Conservation (phyloP, 2,888 invertebrate genomes). For the Calliopum simillimum region DNA sequence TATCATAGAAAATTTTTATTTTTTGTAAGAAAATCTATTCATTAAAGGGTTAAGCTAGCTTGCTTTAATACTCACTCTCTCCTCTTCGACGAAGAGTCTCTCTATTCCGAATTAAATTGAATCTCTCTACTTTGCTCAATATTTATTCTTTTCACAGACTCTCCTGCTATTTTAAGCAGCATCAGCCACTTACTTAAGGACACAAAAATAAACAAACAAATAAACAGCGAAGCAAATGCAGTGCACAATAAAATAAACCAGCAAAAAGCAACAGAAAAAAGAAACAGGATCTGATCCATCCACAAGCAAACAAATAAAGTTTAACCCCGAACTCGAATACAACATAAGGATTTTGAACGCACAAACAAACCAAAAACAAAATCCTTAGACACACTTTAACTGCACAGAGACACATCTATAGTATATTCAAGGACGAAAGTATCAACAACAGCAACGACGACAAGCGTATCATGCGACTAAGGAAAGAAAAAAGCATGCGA, state of each 20-base stretch:
- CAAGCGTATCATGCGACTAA: slow-evolving; percentile 15
- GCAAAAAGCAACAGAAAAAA: slow-evolving; percentile 53
- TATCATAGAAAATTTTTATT: too few species aligned
- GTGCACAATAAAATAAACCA: slow-evolving; percentile 51
- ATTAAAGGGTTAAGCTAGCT: background rate
- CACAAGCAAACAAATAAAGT: slow-evolving; percentile 56
- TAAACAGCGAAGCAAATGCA: slow-evolving; percentile 23
- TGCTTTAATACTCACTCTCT: background rate
- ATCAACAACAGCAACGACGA: slow-evolving; percentile 7
- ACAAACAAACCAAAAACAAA: slow-evolving; percentile 27
- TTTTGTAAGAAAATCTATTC: too few species aligned
- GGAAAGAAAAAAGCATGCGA: too few species aligned
- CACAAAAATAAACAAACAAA: slow-evolving; percentile 34
- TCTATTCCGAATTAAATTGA: too few species aligned
- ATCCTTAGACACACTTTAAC: slow-evolving; percentile 22
- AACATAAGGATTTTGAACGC: slow-evolving; percentile 35
- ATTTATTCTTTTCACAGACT: background rate
- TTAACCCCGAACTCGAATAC: slow-evolving; percentile 46
- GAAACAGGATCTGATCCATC: slow-evolving; percentile 43
- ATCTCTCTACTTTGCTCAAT: too few species aligned
- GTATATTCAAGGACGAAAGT: background rate
- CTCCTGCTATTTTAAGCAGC: slow-evolving; percentile 2
- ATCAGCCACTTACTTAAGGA: slow-evolving; percentile 35
- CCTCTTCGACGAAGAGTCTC: too few species aligned
- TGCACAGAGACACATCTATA: slow-evolving; percentile 11